Percentiles rank a stretch among this genome's conserved stretches.
These are phyloP conservation scores for Microtus oregoni DNA, from an alignment of 2,113 vertebrate genomes.

Conservation along the genomic window DNA sequence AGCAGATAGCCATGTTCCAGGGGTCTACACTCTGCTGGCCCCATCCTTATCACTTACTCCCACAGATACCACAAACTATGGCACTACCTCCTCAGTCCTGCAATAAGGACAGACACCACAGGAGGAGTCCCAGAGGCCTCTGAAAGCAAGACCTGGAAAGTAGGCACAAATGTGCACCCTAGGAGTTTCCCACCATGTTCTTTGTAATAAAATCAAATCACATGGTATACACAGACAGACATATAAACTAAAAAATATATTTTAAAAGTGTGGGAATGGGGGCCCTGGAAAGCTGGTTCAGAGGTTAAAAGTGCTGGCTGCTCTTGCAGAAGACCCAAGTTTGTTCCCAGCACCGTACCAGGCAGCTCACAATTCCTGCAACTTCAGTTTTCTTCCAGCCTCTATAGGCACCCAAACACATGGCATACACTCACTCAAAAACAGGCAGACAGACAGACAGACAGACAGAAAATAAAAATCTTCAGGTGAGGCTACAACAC, in stretches of 20 bases:
- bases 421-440: not conserved
- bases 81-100: not conserved
- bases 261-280: not conserved
- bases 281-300: not conserved
- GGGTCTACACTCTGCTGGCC: not conserved
- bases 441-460: not conserved
- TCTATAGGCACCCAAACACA: not conserved
- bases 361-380: not conserved
- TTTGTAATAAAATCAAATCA: not conserved
- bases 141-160: not conserved
- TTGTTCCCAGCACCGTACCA: not conserved
- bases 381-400: not conserved
- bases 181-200: not conserved
- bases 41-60: not conserved
- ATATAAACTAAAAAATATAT: not conserved
- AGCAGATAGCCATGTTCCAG: not conserved
- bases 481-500: not conserved
- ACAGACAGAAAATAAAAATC: not conserved
- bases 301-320: not conserved
- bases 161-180: not conserved
- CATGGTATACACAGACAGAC: not conserved
- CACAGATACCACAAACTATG: not conserved
- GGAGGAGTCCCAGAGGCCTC: not conserved
- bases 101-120: not conserved
- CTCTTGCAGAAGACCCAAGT: not conserved